Evolutionary conservation across 2,888 invertebrate genomes (phyloP).

Genomic region (Hirtodrosophila alboralis): DNA sequence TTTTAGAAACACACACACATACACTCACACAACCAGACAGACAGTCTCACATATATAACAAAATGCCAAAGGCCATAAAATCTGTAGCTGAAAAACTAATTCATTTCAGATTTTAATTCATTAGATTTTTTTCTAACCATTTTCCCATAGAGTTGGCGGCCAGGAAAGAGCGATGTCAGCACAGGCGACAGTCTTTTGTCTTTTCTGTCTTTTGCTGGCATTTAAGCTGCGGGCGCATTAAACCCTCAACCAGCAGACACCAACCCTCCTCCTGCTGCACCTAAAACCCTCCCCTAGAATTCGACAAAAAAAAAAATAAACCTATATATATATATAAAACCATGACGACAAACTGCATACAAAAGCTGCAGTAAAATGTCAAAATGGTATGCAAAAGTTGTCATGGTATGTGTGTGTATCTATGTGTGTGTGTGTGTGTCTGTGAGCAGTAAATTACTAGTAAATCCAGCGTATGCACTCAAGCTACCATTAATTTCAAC

Average conservation of each 20-base stretch:
- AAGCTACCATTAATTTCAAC: constrained; percentile 57
- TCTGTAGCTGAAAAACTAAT: constrained; percentile 53
- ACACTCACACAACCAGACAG: too few relatives aligned
- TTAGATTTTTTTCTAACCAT: constrained; percentile 30
- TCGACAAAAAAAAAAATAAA: constrained; percentile 1
- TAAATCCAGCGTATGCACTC: constrained; percentile 62
- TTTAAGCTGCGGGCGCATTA: constrained; percentile 45
- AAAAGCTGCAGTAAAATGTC: constrained; percentile 50
- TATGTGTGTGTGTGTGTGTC: constrained; percentile 14
- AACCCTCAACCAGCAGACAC: constrained; percentile 7
- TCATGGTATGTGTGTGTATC: constrained; percentile 6
- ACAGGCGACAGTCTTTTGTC: constrained; percentile 35
- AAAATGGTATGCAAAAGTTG: constrained; percentile 51
- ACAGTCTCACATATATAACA: constrained; percentile 1
- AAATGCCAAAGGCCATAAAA: constrained; percentile 43
- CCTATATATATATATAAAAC: constrained; percentile 8
- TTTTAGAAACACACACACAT: too few relatives aligned
- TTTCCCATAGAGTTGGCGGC: constrained; percentile 15
- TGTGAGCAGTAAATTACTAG: constrained; percentile 55
- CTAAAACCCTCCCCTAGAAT: constrained; percentile 3
- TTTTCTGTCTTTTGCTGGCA: constrained; percentile 35
- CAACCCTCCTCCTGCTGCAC: constrained; percentile 6
- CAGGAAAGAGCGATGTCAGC: constrained; percentile 29
- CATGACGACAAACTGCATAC: constrained; percentile 39
- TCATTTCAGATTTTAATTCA: constrained; percentile 63